Base-by-base conservation (phyloP, 1,140 invertebrate genomes). In the Listronotus bonariensis region DNA sequence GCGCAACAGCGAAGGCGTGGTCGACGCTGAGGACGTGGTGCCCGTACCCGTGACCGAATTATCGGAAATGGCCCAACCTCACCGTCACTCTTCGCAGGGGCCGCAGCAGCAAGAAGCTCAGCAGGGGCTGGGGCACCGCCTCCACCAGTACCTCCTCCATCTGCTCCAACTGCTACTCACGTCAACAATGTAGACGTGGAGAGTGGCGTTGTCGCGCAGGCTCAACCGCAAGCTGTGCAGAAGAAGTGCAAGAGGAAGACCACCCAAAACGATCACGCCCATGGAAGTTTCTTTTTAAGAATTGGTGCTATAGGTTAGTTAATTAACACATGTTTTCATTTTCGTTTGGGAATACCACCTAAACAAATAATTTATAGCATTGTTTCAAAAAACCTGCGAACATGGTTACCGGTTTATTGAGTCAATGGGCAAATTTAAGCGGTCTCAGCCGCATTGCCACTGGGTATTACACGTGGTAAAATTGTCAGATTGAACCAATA, bases 211-310 rank as follows among this genome's bases (percentile, higher is more conserved):
- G 82, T 84, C 4, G 85, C 87, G 34, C 84, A 84, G 15, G 82
- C 26, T 18, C 12, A 20, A 3, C 48, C 38, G 15, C 31, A 49
- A 20, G 4, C 46, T 4, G 26, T 14, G 14, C 64, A 59, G 45
- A 87, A 74, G 46, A 77, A 86, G 42, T 85, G 92, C 57, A 92
- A 92, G 77, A 86, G 92, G 67, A 95, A 96, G 81, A 96, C 92
- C 34, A 92, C 92, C 3, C 93, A 97, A 76, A 95, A 93, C 76
- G 92, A 95, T 75, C 90, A 91, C 68, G 95, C 92, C 71, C 93
- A 96, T 76, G 96, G 96, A 61, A 97, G 94, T 74, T 96, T 98
- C 79, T 99, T 98, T 80, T 86, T 98, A 5, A 85, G 96, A 71
- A 93, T 98, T 71, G 96, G 96, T 67, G 93, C 94, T 63, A 94